Percentiles rank a stretch among this genome's conserved stretches.
Evolutionary conservation across 2,113 vertebrate genomes (phyloP).

Genomic region (Pelvicachromis taeniatus): DNA sequence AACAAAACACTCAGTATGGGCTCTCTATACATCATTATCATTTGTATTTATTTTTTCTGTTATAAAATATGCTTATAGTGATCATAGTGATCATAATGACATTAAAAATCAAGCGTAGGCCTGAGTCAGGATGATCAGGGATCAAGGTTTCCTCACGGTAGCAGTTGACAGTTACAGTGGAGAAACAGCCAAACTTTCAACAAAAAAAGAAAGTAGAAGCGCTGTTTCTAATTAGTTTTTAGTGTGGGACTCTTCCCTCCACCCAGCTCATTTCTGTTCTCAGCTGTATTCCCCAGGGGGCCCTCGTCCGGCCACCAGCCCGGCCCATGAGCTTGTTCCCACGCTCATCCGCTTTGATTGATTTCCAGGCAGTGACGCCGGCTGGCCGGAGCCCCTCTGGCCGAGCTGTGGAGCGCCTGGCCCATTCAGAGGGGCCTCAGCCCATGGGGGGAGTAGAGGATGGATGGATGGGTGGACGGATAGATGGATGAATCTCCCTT

Average conservation of each 20-base stretch:
- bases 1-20: not conserved
- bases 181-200: not conserved
- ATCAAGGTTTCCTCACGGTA: not conserved
- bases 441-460: slow-evolving; percentile 3
- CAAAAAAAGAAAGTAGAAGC: not conserved
- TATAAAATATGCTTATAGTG: not conserved
- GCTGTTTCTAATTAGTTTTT: slow-evolving; percentile 17
- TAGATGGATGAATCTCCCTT: slow-evolving; percentile 30
- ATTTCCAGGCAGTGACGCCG: slow-evolving; percentile 52
- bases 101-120: rapidly evolving
- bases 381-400: slow-evolving; percentile 39
- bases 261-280: not conserved
- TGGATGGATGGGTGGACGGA: not conserved
- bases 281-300: slow-evolving; percentile 31
- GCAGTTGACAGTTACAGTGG: not conserved
- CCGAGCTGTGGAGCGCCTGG: slow-evolving; percentile 34
- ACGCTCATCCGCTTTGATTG: slow-evolving; percentile 58
- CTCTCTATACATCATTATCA: not conserved
- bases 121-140: not conserved
- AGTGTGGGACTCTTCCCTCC: not conserved
- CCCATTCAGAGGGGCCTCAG: not conserved
- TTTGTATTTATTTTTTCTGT: not conserved
- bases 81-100: not conserved
- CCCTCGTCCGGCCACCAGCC: slow-evolving; percentile 19
- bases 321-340: slow-evolving; percentile 49